These are phyloP conservation scores for Balearica regulorum DNA, from an alignment of 2,797 vertebrate species.

Conservation along the genomic window DNA sequence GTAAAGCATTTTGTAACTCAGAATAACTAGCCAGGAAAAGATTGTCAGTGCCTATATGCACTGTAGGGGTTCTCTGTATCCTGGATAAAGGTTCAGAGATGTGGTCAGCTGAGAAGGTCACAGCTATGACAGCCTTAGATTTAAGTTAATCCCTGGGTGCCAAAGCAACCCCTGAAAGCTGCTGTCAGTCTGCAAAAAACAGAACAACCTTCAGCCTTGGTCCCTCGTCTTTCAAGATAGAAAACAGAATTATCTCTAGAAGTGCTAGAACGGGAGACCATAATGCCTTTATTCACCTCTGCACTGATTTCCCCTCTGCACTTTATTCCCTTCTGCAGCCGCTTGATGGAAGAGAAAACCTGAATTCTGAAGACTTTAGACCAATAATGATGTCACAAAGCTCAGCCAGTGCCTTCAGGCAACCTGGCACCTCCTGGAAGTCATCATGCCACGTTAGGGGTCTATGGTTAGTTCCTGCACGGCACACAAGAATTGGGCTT, in stretches of 20 bases:
- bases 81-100: not conserved
- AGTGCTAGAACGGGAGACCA: not conserved
- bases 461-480: not conserved
- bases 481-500: accelerated
- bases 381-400: not conserved
- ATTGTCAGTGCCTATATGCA: not conserved
- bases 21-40: not conserved
- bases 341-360: not conserved
- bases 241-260: not conserved
- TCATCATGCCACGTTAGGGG: not conserved
- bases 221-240: not conserved
- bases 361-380: not conserved
- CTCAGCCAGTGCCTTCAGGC: not conserved
- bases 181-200: not conserved
- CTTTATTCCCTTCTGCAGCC: too few species aligned
- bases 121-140: not conserved
- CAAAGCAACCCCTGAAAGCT: not conserved
- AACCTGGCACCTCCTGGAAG: not conserved
- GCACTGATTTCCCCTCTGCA: not conserved
- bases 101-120: not conserved
- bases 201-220: not conserved
- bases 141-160: not conserved
- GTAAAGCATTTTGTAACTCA: not conserved
- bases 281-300: not conserved
- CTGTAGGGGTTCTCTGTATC: not conserved